phyloP scores from a whole-genome alignment of 1,140 invertebrate species.

The Rhizoglyphus robini region DNA sequence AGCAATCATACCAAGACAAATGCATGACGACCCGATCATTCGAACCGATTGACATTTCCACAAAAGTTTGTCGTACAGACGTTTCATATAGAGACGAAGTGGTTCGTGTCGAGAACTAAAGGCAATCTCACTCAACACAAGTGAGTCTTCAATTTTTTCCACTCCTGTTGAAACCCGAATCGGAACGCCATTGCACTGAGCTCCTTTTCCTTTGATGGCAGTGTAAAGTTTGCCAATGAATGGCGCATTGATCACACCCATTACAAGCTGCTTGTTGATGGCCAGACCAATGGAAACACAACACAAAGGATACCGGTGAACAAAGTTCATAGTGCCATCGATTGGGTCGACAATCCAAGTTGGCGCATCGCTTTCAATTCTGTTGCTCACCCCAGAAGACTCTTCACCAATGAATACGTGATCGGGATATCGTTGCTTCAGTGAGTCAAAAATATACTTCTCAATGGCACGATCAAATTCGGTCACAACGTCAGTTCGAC shows the following conservation, averaged over 20 bases:
- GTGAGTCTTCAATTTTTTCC: slow-evolving; percentile 38
- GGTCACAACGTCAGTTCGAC: slow-evolving; percentile 76
- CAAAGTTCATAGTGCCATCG: slow-evolving; percentile 44
- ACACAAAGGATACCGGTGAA: slow-evolving; percentile 29
- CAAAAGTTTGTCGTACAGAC: not conserved
- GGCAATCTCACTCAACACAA: slow-evolving; percentile 40
- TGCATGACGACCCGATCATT: slow-evolving; percentile 69
- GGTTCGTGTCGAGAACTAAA: not conserved
- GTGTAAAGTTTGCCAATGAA: slow-evolving; percentile 71
- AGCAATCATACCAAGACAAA: slow-evolving; percentile 82
- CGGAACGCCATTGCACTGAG: slow-evolving; percentile 60
- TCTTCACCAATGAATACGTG: slow-evolving; percentile 97
- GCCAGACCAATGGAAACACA: slow-evolving; percentile 43
- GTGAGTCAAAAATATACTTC: slow-evolving; percentile 57
- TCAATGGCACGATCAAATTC: slow-evolving; percentile 90
- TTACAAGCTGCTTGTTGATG: slow-evolving; percentile 50
- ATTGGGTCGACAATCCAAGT: slow-evolving; percentile 96
- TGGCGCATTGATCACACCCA: slow-evolving; percentile 81
- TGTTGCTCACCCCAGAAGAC: slow-evolving; percentile 39
- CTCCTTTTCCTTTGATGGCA: slow-evolving; percentile 66
- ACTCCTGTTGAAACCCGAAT: slow-evolving; percentile 31
- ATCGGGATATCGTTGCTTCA: slow-evolving; percentile 60
- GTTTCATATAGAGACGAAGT: no score
- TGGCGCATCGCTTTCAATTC: slow-evolving; percentile 60
- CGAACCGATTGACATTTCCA: slow-evolving; percentile 41